Evolutionary conservation across 2,113 vertebrate genomes (phyloP), one percentile per base, ranked within the genome.

Genomic region (Tinamus guttatus): DNA sequence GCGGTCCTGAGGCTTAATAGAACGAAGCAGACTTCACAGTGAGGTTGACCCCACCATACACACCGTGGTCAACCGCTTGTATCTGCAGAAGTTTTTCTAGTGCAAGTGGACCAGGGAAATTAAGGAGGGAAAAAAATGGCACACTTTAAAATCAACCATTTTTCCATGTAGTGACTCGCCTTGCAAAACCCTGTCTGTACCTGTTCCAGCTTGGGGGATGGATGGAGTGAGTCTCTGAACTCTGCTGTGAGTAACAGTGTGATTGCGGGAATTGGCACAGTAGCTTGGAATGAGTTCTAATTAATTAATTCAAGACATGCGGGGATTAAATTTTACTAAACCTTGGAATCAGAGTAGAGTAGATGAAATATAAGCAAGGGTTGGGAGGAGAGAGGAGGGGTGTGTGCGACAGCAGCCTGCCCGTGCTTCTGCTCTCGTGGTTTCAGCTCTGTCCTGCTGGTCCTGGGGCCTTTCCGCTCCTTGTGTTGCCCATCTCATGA

Each of bases 331-430:
- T 84, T 64, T 73, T 79, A 71, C 92, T 87, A 47, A 81, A 41
- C 25, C 56, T 62, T 69, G 93, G 94, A 75, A 58, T 85, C 52
- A 2, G 81, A 89, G 78, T 2, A 25, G 78, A 25, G 24, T 28
- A 47, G 81, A 20, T 76, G 86, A 91, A 89, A 85, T 89, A 93
- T 69, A 70, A 94, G 93, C 87, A 73, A 64, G 79, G 67, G 67
- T 9, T 65, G 81, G 77, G 84, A 49, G 78, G 56, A 77, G 73
- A 11, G 28, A 71, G 70, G 62, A 76, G 52, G 52, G 71, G 58
- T 2, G 7, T 20, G 76, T 38, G 81, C 43, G 49, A 20, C 40
- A 11, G 62, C 64, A 59, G 64, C 67, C 82, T 65, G 60, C 73
- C 77, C 34, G 76, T 1, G 0, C 70, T 8, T 49, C 43, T 3